Evolutionary conservation across 2,888 invertebrate genomes (phyloP).

Genomic region (Nephrotoma guestfalica): DNA sequence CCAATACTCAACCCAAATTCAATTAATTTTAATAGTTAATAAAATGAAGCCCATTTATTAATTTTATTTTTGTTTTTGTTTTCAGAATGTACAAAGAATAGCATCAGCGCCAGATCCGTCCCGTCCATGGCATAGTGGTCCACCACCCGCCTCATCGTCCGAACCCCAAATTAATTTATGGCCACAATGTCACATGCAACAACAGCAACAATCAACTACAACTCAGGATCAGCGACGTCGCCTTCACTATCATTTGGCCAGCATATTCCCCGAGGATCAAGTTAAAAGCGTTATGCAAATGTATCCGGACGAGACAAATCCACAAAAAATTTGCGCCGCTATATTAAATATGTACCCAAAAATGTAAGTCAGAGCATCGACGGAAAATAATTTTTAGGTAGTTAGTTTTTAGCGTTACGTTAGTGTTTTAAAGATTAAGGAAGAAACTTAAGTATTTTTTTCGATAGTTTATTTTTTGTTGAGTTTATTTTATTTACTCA

Average conservation of each 20-base stretch:
- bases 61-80: background rate
- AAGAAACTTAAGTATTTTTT: background rate
- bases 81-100: constrained; percentile 50
- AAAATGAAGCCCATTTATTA: no score
- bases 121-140: constrained; percentile 35
- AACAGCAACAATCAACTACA: constrained; percentile 11
- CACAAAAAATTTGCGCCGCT: constrained; percentile 77
- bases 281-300: constrained; percentile 79
- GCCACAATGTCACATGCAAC: constrained; percentile 28
- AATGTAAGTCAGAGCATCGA: constrained; percentile 21
- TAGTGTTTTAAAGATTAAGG: background rate
- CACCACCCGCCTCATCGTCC: constrained; percentile 35
- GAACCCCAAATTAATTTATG: constrained; percentile 48
- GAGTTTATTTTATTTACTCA: background rate
- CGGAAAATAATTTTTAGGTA: background rate
- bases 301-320: constrained; percentile 78
- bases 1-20: no score
- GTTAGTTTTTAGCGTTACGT: background rate
- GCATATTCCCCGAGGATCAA: constrained; percentile 80
- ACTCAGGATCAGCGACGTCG: constrained; percentile 51
- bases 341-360: constrained; percentile 61
- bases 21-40: no score
- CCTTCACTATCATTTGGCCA: constrained; percentile 77
- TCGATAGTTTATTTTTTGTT: background rate
- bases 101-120: constrained; percentile 58